These are phyloP conservation scores for Stegodyphus dumicola DNA, from an alignment of 1,140 invertebrate genomes.

Conservation along the genomic window DNA sequence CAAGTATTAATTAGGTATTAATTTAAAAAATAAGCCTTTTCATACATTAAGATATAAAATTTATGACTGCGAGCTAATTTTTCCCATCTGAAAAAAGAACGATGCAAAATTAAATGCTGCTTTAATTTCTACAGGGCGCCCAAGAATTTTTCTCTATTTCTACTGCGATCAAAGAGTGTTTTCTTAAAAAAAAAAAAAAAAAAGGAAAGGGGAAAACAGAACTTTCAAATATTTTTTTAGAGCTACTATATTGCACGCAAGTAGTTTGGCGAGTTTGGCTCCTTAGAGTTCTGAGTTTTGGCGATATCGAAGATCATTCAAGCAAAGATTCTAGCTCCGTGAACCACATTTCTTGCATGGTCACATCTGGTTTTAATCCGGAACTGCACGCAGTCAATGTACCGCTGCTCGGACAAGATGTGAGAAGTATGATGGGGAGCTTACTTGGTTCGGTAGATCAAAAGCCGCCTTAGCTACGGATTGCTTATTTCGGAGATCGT, in stretches of 20 bases:
- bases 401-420: not conserved
- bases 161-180: too few species aligned
- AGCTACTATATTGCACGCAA: not conserved
- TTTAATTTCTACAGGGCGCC: too few species aligned
- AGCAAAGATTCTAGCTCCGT: slow-evolving; percentile 34
- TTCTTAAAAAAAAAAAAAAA: too few species aligned
- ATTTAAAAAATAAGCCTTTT: too few species aligned
- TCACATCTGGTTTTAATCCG: slow-evolving; percentile 34
- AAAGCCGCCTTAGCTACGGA: not conserved
- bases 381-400: not conserved
- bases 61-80: too few species aligned
- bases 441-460: not conserved
- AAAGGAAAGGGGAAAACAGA: too few species aligned
- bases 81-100: too few species aligned
- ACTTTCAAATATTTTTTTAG: too few species aligned
- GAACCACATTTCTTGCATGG: slow-evolving; percentile 55
- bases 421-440: not conserved
- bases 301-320: slow-evolving; percentile 30
- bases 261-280: not conserved
- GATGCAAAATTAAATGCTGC: too few species aligned
- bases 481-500: not conserved
- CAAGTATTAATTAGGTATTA: too few species aligned
- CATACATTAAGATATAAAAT: too few species aligned
- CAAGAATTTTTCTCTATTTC: too few species aligned
- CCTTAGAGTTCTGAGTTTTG: slow-evolving; percentile 8